Evolutionary conservation across 1,140 invertebrate genomes (phyloP).

Genomic region (Diachasmimorpha longicaudata): DNA sequence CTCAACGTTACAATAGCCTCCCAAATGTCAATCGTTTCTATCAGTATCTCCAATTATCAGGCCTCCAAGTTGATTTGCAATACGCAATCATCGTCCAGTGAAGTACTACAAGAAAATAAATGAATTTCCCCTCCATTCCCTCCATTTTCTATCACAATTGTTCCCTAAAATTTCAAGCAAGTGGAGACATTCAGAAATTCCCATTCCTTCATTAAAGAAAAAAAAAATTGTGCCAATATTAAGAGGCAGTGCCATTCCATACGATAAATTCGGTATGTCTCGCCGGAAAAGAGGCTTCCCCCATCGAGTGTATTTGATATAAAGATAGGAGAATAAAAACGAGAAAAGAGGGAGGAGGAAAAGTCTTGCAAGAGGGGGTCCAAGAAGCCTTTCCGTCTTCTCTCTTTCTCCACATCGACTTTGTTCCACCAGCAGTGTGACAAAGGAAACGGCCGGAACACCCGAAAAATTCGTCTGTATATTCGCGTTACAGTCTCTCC

Average conservation of each 20-base stretch:
- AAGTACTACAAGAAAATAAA: not conserved
- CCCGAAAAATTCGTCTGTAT: not conserved
- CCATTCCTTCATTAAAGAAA: constrained; percentile 10
- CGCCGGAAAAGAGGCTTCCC: constrained; percentile 23
- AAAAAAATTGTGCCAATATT: constrained; percentile 15
- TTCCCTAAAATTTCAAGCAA: too few relatives aligned
- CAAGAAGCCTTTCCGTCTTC: not conserved
- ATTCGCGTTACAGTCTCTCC: not conserved
- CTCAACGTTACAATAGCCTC: too few relatives aligned
- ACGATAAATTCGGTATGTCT: constrained; percentile 28
- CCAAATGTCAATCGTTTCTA: too few relatives aligned
- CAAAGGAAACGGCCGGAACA: constrained; percentile 15
- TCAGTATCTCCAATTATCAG: too few relatives aligned
- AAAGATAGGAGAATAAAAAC: constrained; percentile 19
- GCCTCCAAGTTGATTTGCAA: too few relatives aligned
- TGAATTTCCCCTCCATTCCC: not conserved
- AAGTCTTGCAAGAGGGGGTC: not conserved
- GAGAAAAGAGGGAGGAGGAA: not conserved
- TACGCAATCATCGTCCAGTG: not conserved
- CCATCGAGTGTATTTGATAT: constrained; percentile 28
- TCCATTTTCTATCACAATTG: not conserved
- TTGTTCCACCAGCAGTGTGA: not conserved
- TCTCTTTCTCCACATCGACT: not conserved
- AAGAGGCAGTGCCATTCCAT: constrained; percentile 23
- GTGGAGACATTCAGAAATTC: not conserved